Percentiles rank a stretch among this genome's conserved stretches.
phyloP scores from a whole-genome alignment of 2,113 vertebrate species.

The Callopanchax toddi region DNA sequence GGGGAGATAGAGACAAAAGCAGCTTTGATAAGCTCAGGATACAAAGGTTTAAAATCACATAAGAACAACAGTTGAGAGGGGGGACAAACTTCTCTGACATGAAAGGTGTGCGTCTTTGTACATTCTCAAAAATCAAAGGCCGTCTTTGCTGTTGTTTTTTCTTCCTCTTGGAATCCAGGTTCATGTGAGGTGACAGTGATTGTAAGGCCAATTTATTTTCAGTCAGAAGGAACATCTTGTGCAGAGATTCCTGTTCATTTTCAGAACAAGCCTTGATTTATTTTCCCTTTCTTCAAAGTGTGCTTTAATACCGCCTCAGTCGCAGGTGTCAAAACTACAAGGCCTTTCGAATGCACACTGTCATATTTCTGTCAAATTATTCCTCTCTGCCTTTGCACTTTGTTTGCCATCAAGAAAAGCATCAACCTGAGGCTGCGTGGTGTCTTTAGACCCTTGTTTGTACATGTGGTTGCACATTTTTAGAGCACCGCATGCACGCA shows the following conservation, averaged over 20 bases:
- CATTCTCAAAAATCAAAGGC: slow-evolving; percentile 55
- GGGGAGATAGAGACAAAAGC: slow-evolving; percentile 40
- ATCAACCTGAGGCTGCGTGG: slow-evolving; percentile 53
- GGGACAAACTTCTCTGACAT: slow-evolving; percentile 58
- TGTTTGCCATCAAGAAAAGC: slow-evolving; percentile 59
- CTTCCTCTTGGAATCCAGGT: slow-evolving; percentile 44
- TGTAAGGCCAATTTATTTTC: slow-evolving; percentile 78
- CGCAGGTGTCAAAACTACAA: slow-evolving; percentile 71
- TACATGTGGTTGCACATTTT: slow-evolving; percentile 40
- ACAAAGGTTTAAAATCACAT: slow-evolving; percentile 31
- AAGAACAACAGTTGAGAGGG: slow-evolving; percentile 29
- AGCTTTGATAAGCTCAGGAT: slow-evolving; percentile 53
- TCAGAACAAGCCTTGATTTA: slow-evolving; percentile 72
- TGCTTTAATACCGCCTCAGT: slow-evolving; percentile 67
- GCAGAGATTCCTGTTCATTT: slow-evolving; percentile 39
- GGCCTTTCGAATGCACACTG: slow-evolving; percentile 58
- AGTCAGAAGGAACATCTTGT: slow-evolving; percentile 67
- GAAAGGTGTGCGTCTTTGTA: slow-evolving; percentile 47
- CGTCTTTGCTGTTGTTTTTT: slow-evolving; percentile 25
- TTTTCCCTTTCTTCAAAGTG: slow-evolving; percentile 75
- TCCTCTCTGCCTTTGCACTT: slow-evolving; percentile 60
- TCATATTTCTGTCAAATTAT: slow-evolving; percentile 70
- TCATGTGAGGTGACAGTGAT: slow-evolving; percentile 51
- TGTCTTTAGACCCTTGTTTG: slow-evolving; percentile 60
- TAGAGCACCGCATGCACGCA: slow-evolving; percentile 45